Percentiles rank a stretch among this genome's conserved stretches.
These are phyloP conservation scores for Scomber japonicus DNA, from an alignment of 2,113 vertebrate species.

Conservation along the genomic window DNA sequence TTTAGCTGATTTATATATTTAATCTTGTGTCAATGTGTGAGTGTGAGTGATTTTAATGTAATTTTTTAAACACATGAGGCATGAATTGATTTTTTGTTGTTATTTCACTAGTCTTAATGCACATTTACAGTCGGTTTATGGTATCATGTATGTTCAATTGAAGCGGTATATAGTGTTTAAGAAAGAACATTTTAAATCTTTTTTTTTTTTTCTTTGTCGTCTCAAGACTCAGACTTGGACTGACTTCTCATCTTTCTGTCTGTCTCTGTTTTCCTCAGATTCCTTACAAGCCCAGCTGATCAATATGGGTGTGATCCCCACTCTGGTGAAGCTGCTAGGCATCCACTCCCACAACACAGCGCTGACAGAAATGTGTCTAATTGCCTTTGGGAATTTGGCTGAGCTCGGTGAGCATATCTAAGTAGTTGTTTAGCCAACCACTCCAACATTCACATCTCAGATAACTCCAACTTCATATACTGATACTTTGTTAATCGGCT, in stretches of 20 bases:
- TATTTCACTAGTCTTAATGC: background rate
- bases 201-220: background rate
- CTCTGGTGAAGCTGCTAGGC: slow-evolving; percentile 94
- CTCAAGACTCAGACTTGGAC: background rate
- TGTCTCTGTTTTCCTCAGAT: slow-evolving; percentile 83
- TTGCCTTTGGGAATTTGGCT: slow-evolving; percentile 98
- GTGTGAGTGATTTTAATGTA: background rate
- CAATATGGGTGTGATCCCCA: slow-evolving; percentile 97
- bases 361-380: slow-evolving; percentile 98
- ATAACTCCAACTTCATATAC: no score
- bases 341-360: slow-evolving; percentile 94
- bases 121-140: background rate
- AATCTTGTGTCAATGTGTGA: background rate
- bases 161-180: background rate
- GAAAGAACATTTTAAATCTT: background rate
- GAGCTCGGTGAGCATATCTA: slow-evolving; percentile 90
- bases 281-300: slow-evolving; percentile 97
- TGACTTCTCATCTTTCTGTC: background rate
- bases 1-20: background rate
- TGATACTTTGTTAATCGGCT: no score
- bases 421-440: background rate
- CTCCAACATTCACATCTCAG: no score
- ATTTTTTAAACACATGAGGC: background rate
- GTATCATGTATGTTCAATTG: background rate
- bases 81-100: background rate